Conservation (phyloP, 64 coral and sea anemone genomes). For the Anthopleura sola region DNA sequence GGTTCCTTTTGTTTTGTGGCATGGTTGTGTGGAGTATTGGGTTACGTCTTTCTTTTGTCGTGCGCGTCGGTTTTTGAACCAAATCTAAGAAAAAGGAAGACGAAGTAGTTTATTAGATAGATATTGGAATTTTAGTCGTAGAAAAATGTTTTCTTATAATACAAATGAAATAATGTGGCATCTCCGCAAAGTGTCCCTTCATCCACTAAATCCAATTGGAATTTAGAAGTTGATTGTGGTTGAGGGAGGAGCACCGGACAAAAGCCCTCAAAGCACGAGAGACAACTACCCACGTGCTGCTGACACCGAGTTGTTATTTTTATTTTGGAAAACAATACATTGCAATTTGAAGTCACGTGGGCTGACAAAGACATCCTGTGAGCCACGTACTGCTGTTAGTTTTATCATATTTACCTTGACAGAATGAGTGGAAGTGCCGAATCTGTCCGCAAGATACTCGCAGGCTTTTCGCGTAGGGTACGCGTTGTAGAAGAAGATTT, state of each 20-base stretch:
- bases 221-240: neutral
- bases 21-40: neutral
- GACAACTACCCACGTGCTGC: no score
- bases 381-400: neutral
- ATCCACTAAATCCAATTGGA: no score
- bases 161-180: no score
- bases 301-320: no score
- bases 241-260: neutral
- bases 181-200: no score
- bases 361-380: no score
- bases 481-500: neutral
- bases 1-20: neutral
- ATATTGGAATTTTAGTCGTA: neutral
- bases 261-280: neutral
- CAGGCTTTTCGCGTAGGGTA: neutral
- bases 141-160: no score
- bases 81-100: neutral
- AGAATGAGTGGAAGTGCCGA: constrained; percentile 5
- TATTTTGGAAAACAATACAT: neutral
- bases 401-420: neutral
- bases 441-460: neutral
- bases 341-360: neutral
- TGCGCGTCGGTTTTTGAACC: constrained; percentile 9
- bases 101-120: neutral
- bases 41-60: constrained; percentile 4